phyloP scores from a whole-genome alignment of 2,113 vertebrate genomes.

The Campylorhamphus procurvoides region DNA sequence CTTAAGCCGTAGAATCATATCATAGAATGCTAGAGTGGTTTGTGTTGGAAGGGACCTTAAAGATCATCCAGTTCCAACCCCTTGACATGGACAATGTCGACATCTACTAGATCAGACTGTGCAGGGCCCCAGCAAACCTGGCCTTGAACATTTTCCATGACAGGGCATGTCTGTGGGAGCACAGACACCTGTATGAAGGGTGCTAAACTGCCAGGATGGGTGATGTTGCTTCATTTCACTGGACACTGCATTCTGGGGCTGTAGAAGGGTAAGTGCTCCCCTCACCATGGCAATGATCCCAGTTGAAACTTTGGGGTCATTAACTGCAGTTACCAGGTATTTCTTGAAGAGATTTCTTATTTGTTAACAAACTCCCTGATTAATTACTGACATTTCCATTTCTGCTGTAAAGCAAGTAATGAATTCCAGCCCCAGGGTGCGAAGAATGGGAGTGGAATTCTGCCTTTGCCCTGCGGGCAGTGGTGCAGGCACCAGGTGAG shows the following conservation, averaged over 20 bases:
- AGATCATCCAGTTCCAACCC: rapidly evolving
- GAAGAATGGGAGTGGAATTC: background rate
- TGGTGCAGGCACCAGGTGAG: background rate
- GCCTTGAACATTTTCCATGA: background rate
- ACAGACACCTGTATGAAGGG: background rate
- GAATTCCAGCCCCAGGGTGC: background rate
- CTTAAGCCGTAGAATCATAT: background rate
- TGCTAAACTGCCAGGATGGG: background rate
- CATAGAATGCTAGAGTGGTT: background rate
- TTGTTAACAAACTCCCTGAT: background rate
- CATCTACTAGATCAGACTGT: background rate
- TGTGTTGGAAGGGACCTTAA: background rate
- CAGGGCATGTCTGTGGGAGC: background rate
- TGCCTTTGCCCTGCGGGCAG: background rate
- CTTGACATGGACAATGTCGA: background rate
- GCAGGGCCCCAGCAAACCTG: background rate
- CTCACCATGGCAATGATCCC: rapidly evolving
- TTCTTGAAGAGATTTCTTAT: background rate
- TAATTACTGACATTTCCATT: background rate
- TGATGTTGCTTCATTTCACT: background rate
- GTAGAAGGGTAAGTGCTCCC: background rate
- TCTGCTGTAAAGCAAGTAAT: background rate
- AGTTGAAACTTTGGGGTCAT: background rate
- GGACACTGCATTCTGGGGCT: background rate
- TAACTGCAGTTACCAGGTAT: background rate